A percentile compares a stretch with the other conserved stretches of the same genome.
Conservation (phyloP, 2,888 invertebrate species). For the Invenusta paracnida region DNA sequence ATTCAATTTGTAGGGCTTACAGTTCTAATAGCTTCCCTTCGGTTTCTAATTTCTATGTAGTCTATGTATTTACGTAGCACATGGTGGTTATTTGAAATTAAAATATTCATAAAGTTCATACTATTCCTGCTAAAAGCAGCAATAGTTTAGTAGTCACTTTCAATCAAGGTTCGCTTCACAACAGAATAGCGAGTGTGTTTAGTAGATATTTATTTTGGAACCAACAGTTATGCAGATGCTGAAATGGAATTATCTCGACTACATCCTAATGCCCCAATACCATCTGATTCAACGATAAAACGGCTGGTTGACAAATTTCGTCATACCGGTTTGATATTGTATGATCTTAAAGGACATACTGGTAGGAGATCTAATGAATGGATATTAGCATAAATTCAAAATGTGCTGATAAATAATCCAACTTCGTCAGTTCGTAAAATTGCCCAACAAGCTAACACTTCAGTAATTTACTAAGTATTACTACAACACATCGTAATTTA, state of each 20-base stretch:
- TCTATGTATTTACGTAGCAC: too few species aligned
- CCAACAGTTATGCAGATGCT: neutral
- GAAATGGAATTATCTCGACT: too few species aligned
- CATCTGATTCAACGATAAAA: neutral
- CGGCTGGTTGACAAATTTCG: neutral
- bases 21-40: neutral
- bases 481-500: too few species aligned
- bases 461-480: too few species aligned
- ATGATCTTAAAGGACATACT: neutral
- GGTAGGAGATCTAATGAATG: neutral
- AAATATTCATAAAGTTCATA: neutral
- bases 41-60: neutral
- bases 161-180: neutral
- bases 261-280: neutral
- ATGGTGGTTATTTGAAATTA: neutral
- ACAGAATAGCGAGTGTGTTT: neutral
- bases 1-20: neutral
- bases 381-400: neutral
- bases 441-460: neutral
- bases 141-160: neutral
- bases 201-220: neutral
- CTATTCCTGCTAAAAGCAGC: too few species aligned
- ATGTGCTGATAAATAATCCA: neutral
- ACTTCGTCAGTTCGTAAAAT: neutral
- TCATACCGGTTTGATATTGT: neutral